phyloP scores from a whole-genome alignment of 1,140 invertebrate genomes.

The Tetragnatha versicolor region DNA sequence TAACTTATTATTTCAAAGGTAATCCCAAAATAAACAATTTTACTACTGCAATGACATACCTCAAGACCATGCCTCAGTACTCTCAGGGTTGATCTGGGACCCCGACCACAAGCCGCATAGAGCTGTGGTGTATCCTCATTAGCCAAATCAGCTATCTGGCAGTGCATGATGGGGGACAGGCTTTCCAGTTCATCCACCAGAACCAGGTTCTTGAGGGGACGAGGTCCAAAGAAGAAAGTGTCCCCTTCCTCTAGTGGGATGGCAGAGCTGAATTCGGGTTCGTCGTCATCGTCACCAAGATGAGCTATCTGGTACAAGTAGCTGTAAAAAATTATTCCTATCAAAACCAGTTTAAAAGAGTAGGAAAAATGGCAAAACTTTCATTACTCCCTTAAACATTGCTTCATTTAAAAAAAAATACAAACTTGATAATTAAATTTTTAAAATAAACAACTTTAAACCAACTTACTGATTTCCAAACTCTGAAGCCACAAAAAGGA shows the following conservation, averaged over 20 bases:
- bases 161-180: slow-evolving; percentile 89
- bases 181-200: slow-evolving; percentile 98
- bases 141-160: slow-evolving; percentile 78
- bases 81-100: slow-evolving; percentile 89
- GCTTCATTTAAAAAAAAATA: too few species aligned
- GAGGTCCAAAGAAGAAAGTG: slow-evolving; percentile 98
- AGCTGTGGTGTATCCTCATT: slow-evolving; percentile 99
- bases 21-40: not conserved
- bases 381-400: too few species aligned
- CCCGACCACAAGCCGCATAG: slow-evolving; percentile 94
- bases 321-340: too few species aligned
- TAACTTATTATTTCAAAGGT: not conserved
- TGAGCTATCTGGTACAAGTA: slow-evolving; percentile 99
- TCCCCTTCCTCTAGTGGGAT: slow-evolving; percentile 92
- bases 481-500: slow-evolving; percentile 97
- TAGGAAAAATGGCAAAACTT: too few species aligned
- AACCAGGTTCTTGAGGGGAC: slow-evolving; percentile 93
- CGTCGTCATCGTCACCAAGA: slow-evolving; percentile 98
- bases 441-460: slow-evolving; percentile 14
- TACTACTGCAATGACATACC: slow-evolving; percentile 60
- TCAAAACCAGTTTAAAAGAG: too few species aligned
- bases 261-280: slow-evolving; percentile 97
- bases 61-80: slow-evolving; percentile 97
- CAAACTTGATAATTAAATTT: not conserved
- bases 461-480: slow-evolving; percentile 98